Percentiles rank a stretch among this genome's conserved stretches.
Evolutionary conservation across 2,797 vertebrate species (phyloP).

Genomic region (Macroramphosus scolopax): DNA sequence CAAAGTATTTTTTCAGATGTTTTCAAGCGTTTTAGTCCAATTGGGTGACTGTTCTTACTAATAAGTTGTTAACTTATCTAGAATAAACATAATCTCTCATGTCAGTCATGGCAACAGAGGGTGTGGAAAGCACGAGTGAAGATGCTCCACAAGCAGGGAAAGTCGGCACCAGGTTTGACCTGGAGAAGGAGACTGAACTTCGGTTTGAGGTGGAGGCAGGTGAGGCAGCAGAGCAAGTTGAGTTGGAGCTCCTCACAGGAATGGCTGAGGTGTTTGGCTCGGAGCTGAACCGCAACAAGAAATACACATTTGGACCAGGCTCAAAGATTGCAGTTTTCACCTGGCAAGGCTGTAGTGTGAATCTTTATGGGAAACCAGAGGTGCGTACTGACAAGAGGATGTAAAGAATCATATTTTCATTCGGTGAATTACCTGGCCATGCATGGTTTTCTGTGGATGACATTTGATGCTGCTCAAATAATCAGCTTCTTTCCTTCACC

Average conservation of each 20-base stretch:
- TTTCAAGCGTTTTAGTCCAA: too few species aligned
- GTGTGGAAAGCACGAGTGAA: conserved; percentile 70
- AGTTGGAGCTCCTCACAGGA: conserved; percentile 89
- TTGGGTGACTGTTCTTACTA: too few species aligned
- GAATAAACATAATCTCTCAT: background rate
- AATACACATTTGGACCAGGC: conserved; percentile 91
- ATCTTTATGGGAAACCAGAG: conserved; percentile 91
- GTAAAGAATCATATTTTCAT: background rate
- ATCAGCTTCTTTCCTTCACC: conserved; percentile 1
- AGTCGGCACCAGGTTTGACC: conserved; percentile 80
- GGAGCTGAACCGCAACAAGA: conserved; percentile 95
- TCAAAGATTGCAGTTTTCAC: conserved; percentile 97
- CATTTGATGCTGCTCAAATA: conserved; percentile 5
- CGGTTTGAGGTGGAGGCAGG: conserved; percentile 94
- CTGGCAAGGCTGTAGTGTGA: conserved; percentile 94
- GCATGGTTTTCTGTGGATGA: background rate
- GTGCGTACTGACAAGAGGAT: conserved; percentile 56
- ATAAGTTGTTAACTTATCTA: too few species aligned
- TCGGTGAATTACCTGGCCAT: background rate
- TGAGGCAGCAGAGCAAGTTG: conserved; percentile 80
- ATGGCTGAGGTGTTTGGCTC: conserved; percentile 96
- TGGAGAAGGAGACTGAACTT: conserved; percentile 96
- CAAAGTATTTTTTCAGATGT: too few species aligned
- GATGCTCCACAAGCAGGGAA: conserved; percentile 66
- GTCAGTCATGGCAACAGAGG: conserved; percentile 74